Percentiles rank a stretch among this genome's conserved stretches.
phyloP scores from a whole-genome alignment of 2,888 invertebrate species.

The Dryobotodes eremita region DNA sequence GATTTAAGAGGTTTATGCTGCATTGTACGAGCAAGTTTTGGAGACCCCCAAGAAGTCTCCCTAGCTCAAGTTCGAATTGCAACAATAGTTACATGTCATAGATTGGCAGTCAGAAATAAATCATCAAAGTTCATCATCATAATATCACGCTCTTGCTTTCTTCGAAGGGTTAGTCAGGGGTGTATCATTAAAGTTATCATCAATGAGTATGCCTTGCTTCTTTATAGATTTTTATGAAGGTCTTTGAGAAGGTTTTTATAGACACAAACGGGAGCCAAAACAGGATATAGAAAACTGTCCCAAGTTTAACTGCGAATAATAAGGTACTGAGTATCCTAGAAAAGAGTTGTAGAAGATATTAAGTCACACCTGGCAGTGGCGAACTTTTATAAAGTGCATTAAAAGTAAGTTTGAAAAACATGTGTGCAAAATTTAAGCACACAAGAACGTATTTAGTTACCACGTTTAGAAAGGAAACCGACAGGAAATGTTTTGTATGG shows the following conservation, averaged over 20 bases:
- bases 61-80: neutral
- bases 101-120: neutral
- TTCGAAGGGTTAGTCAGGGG: neutral
- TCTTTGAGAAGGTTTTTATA: neutral
- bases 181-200: neutral
- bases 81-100: neutral
- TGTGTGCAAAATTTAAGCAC: neutral
- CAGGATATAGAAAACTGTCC: neutral
- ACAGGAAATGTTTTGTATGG: neutral
- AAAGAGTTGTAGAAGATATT: neutral
- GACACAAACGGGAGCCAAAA: neutral
- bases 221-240: neutral
- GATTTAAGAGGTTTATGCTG: neutral
- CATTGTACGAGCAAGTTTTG: too few species aligned
- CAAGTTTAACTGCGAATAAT: neutral
- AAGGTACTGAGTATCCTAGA: neutral
- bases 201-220: neutral
- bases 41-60: neutral
- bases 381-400: neutral
- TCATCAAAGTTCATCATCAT: neutral
- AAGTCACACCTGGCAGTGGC: slow-evolving; percentile 1
- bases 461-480: neutral
- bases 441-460: neutral
- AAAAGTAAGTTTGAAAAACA: slow-evolving; percentile 6
- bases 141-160: neutral